Percentiles rank a stretch among this genome's conserved stretches.
These are phyloP conservation scores for Alcis repandata DNA, from an alignment of 2,888 invertebrate species.

Conservation along the genomic window DNA sequence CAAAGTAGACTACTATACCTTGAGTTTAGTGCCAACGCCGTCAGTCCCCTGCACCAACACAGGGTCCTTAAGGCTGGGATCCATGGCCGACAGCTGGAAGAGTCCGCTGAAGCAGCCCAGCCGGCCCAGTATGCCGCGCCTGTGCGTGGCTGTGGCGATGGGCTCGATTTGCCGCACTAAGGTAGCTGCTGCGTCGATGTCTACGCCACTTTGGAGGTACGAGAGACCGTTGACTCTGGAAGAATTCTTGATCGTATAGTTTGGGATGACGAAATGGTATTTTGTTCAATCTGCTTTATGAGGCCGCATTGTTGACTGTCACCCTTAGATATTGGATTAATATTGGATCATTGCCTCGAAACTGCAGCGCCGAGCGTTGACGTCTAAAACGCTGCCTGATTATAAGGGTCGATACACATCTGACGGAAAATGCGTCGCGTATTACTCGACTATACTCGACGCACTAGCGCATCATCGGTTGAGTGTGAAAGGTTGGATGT, in stretches of 20 bases:
- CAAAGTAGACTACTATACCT: conserved; percentile 83
- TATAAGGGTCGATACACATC: too few species aligned
- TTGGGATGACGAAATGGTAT: neutral
- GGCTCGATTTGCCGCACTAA: conserved; percentile 95
- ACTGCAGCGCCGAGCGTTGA: too few species aligned
- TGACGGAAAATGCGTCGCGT: too few species aligned
- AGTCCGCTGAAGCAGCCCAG: conserved; percentile 98
- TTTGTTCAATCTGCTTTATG: neutral
- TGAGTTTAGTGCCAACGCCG: conserved; percentile 98
- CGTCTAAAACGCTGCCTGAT: too few species aligned
- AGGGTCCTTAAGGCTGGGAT: conserved; percentile 89
- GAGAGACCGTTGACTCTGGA: conserved; percentile 89
- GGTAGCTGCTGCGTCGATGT: conserved; percentile 96
- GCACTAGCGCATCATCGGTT: too few species aligned
- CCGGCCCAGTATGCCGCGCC: conserved; percentile 92
- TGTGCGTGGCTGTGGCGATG: conserved; percentile 91
- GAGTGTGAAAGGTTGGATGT: too few species aligned
- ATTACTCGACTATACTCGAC: too few species aligned
- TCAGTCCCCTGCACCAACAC: conserved; percentile 97
- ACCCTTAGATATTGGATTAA: too few species aligned
- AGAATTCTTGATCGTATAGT: conserved; percentile 17
- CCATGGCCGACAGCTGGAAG: conserved; percentile 93
- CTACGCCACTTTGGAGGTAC: conserved; percentile 96
- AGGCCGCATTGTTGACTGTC: too few species aligned
- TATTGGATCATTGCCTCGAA: too few species aligned